Evolutionary conservation across 2,113 vertebrate genomes (phyloP).

Genomic region (Periophthalmus modestus): DNA sequence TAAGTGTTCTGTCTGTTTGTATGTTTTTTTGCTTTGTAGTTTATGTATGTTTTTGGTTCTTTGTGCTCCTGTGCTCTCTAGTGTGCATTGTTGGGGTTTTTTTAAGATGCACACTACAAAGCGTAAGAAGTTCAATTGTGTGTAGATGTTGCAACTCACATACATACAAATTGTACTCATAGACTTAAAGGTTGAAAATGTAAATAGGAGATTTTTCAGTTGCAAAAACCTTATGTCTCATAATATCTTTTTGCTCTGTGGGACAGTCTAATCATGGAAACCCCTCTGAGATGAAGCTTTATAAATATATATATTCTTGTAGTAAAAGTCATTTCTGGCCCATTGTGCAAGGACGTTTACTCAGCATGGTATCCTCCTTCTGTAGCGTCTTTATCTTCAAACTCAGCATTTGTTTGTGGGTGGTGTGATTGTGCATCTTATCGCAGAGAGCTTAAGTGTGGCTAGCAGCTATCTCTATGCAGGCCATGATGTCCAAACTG

Average conservation of each 20-base stretch:
- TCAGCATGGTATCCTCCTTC: slow-evolving; percentile 35
- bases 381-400: slow-evolving; percentile 24
- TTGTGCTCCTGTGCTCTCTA: slow-evolving; percentile 36
- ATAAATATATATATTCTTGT: slow-evolving; percentile 45
- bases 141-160: slow-evolving; percentile 60
- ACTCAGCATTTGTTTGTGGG: slow-evolving; percentile 14
- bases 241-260: slow-evolving; percentile 32
- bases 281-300: slow-evolving; percentile 36
- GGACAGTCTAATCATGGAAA: slow-evolving; percentile 50
- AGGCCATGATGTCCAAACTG: slow-evolving; percentile 15
- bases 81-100: too few relatives aligned
- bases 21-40: slow-evolving; percentile 37
- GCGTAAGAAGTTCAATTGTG: slow-evolving; percentile 14
- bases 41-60: slow-evolving; percentile 38
- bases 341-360: slow-evolving; percentile 42
- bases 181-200: background rate
- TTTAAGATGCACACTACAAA: background rate
- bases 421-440: slow-evolving; percentile 16
- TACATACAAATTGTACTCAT: slow-evolving; percentile 30
- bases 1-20: slow-evolving; percentile 27
- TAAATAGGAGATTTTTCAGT: slow-evolving; percentile 37
- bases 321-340: slow-evolving; percentile 37
- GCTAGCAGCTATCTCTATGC: slow-evolving; percentile 3
- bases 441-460: slow-evolving; percentile 26
- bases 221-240: slow-evolving; percentile 35